Base-by-base conservation (phyloP, 2,888 invertebrate species). In the Scaptomyza tumidula region DNA sequence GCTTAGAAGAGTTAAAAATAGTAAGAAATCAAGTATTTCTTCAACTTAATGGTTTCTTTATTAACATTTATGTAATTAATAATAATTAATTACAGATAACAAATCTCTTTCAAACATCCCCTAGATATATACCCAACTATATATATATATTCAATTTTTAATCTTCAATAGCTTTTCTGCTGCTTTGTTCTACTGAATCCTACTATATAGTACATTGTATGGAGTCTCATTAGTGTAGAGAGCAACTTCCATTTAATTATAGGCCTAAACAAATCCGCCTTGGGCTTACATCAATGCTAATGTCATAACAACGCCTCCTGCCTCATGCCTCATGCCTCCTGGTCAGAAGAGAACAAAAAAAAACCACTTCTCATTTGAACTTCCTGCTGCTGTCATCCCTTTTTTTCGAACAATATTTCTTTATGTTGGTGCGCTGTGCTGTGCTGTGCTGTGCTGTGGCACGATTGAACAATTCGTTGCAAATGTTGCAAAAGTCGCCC, bases 361-460 rank as follows among this genome's bases (percentile, higher is more conserved):
- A n/a, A n/a, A n/a, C n/a, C n/a, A 10, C 16, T 3, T 19, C 6
- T 54, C 61, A 70, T 67, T 67, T 55, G 33, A 35, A 45, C 62
- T 44, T 63, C 75, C 53, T 41, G 41, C 75, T 60, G 53, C 63
- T 60, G 73, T 63, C 69, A 55, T 11, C 50, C 45, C 60, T 27
- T 52, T n/a, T 24, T 60, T 9, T 14, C 6, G n/a, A 50, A 50
- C 56, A 43, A 56, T 56, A 62, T 59, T 71, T 41, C 41, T 41
- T 10, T 16, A 41, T 53, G 3, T 41, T 14, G 7, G 7, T 39
- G 6, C 29, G 7, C 33, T 11, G 10, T 33, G 10, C 10, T 24
- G 50, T 24, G 9, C n/a, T 39, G 6, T 7, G 7, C 33, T 11
- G 10, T 33, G 10, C 10, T 24, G 50, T 24, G 9, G 50, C 75